Base-by-base conservation (phyloP, 2,888 invertebrate species). In the Ichneumoninae sp. region DNA sequence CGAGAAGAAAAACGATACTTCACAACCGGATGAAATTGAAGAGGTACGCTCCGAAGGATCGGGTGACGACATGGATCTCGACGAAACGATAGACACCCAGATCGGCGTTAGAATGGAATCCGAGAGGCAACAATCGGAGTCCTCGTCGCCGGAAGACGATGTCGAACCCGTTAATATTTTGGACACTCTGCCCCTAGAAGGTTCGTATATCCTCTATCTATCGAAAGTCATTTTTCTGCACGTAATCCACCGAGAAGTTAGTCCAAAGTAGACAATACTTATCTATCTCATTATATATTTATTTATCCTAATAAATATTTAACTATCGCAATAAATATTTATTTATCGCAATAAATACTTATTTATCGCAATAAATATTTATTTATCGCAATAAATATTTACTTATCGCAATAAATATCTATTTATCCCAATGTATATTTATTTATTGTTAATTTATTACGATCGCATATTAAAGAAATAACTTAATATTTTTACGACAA, bases 41-140 rank as follows among this genome's bases (percentile, higher is more conserved):
- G 93, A 94, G 82, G 91, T 93, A 84, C 92, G 91, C 73, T 92
- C 92, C 1, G 93, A 93, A 81, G 93, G 92, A 26, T 93, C 92
- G 13, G 93, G 93, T 5, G 93, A 94, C 66, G 93, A 93, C 73
- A 93, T 93, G 92, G 93, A 93, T 88, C 89, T 94, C 54, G 93
- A 93, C 83, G 93, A 94, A 78, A 93, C 93, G 66, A 93, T 93
- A 76, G 93, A 94, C 81, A 92, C 93, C 1, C 93, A 93, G 81
- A 93, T 93, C 69, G 93, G 93, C 4, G 91, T 93, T 3, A 90
- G 93, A 76, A 89, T 92, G 86, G 93, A 93, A 57, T 89, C 91
- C 3, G 91, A 92, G 82, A 89, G 91, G 68, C 90, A 90, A 26
- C 87, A 89, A 68, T 87, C 87, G 40, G 84, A 84, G 44, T 83